These are phyloP conservation scores for Neoniphon sammara DNA, from an alignment of 2,797 vertebrate genomes.

Conservation along the genomic window DNA sequence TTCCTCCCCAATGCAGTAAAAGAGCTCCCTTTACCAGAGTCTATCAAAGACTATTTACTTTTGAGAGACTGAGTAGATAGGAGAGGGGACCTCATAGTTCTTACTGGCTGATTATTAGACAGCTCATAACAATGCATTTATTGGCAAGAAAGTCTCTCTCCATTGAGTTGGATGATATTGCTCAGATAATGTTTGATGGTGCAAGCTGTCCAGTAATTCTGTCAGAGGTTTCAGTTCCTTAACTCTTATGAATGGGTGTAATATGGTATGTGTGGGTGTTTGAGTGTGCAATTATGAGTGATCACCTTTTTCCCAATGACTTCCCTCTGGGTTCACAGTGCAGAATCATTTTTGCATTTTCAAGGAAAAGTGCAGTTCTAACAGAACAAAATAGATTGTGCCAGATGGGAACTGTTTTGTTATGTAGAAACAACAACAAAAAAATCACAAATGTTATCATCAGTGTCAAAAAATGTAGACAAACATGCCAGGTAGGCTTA, in stretches of 20 bases:
- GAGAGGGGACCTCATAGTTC: constrained; percentile 29
- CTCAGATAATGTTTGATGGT: constrained; percentile 25
- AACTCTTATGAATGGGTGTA: constrained; percentile 26
- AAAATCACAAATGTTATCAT: constrained; percentile 2
- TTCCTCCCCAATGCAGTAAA: constrained; percentile 91
- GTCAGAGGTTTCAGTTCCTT: constrained; percentile 26
- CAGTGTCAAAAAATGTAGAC: constrained; percentile 23
- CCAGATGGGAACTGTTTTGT: constrained; percentile 40
- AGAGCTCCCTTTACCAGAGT: constrained; percentile 92
- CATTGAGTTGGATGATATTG: constrained; percentile 26
- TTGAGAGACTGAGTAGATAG: constrained; percentile 83
- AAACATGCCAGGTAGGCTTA: constrained; percentile 28
- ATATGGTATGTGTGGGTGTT: constrained; percentile 24
- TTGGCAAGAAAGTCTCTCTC: constrained; percentile 35
- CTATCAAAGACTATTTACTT: constrained; percentile 91
- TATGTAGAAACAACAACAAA: constrained; percentile 21
- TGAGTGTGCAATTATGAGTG: constrained; percentile 7
- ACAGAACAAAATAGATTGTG: constrained; percentile 23
- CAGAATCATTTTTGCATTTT: constrained; percentile 9
- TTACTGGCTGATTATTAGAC: constrained; percentile 48
- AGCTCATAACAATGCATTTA: constrained; percentile 51
- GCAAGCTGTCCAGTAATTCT: constrained; percentile 19
- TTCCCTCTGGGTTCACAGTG: constrained; percentile 9
- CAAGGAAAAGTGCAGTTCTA: neutral
- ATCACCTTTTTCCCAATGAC: constrained; percentile 9